Evolutionary conservation across 1,140 invertebrate genomes (phyloP).

Genomic region (Carcinoscorpius rotundicauda): DNA sequence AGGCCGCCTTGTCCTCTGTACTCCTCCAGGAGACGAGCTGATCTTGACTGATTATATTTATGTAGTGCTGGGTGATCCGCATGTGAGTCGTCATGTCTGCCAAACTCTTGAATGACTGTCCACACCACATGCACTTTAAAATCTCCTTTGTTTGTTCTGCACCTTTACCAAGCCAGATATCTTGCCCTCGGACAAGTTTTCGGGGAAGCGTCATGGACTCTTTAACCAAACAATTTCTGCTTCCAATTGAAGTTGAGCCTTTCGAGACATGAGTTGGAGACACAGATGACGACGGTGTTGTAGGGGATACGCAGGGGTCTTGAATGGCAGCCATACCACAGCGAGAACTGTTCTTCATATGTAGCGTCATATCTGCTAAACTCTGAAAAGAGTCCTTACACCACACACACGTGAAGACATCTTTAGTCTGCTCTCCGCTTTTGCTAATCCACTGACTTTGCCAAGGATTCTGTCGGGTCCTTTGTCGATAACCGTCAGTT

Average conservation of each 20-base stretch:
- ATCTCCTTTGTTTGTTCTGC: constrained; percentile 95
- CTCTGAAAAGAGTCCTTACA: constrained; percentile 87
- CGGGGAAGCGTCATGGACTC: constrained; percentile 88
- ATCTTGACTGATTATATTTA: constrained; percentile 91
- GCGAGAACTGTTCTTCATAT: constrained; percentile 92
- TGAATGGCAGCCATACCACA: constrained; percentile 41
- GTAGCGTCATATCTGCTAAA: constrained; percentile 74
- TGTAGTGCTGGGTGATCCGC: constrained; percentile 97
- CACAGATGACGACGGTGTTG: constrained; percentile 7
- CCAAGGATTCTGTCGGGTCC: constrained; percentile 47
- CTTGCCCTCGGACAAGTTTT: constrained; percentile 91
- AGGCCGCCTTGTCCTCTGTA: constrained; percentile 52
- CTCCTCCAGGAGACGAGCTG: constrained; percentile 93
- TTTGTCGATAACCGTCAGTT: constrained; percentile 38
- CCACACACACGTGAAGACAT: constrained; percentile 90
- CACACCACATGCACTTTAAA: constrained; percentile 98
- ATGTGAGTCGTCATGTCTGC: constrained; percentile 97
- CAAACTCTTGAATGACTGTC: constrained; percentile 83
- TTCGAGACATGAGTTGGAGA: constrained; percentile 12
- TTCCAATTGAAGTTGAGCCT: constrained; percentile 10
- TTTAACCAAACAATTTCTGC: constrained; percentile 46
- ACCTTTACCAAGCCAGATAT: constrained; percentile 95
- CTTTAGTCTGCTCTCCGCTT: constrained; percentile 81
- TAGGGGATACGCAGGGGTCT: constrained; percentile 5
- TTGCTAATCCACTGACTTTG: constrained; percentile 91